phyloP scores from a whole-genome alignment of 2,113 vertebrate genomes.

The Pleuronectes platessa region DNA sequence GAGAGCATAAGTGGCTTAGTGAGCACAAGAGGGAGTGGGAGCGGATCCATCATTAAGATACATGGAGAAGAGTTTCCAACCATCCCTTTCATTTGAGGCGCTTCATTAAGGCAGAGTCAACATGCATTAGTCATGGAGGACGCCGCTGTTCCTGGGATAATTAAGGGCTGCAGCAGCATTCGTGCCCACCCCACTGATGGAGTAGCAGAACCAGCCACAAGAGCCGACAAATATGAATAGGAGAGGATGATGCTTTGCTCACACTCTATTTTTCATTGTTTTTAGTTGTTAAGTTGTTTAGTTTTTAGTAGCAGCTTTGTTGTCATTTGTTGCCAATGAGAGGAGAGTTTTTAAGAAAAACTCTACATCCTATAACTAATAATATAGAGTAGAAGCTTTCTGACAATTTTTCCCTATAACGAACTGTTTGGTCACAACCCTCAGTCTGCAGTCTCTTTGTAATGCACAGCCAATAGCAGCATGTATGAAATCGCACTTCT shows the following conservation, averaged over 20 bases:
- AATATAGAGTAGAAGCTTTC: too few species aligned
- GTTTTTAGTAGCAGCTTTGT: too few species aligned
- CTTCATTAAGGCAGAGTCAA: slow-evolving; percentile 79
- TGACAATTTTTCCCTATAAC: too few species aligned
- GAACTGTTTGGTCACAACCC: too few species aligned
- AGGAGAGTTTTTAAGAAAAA: neutral
- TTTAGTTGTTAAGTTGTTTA: neutral
- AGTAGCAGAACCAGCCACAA: slow-evolving; percentile 29
- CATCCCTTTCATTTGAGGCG: slow-evolving; percentile 62
- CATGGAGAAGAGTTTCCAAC: slow-evolving; percentile 58
- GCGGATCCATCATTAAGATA: slow-evolving; percentile 72
- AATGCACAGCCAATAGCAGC: too few species aligned
- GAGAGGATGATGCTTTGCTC: neutral
- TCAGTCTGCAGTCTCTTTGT: too few species aligned
- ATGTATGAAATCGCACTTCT: too few species aligned
- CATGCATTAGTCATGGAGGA: slow-evolving; percentile 72
- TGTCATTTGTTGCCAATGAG: neutral
- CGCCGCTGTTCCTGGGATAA: slow-evolving; percentile 52
- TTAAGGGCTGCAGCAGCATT: slow-evolving; percentile 55
- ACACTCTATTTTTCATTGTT: neutral
- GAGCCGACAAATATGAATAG: slow-evolving; percentile 8
- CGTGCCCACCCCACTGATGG: slow-evolving; percentile 32
- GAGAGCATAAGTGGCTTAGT: slow-evolving; percentile 3
- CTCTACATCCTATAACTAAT: too few species aligned
- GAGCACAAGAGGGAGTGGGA: slow-evolving; percentile 24